phyloP scores from a whole-genome alignment of 1,140 invertebrate genomes.

The Coelopa frigida region DNA sequence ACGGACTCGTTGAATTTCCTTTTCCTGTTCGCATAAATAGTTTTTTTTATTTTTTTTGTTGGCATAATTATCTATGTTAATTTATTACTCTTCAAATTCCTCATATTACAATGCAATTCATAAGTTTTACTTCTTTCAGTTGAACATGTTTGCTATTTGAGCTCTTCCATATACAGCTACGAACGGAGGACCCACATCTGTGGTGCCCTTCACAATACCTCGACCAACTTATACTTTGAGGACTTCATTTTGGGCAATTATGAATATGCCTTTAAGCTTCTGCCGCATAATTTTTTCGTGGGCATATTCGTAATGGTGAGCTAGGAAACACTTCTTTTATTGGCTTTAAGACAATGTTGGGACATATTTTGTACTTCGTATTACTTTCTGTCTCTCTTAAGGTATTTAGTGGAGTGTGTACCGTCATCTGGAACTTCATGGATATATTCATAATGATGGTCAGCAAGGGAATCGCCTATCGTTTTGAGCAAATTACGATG shows the following conservation, averaged over 20 bases:
- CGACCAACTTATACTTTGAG: slow-evolving; percentile 16
- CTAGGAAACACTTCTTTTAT: background rate
- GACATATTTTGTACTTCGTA: too few relatives aligned
- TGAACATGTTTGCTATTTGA: slow-evolving; percentile 26
- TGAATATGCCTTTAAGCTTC: slow-evolving; percentile 26
- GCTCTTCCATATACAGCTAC: slow-evolving; percentile 21
- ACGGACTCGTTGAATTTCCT: too few relatives aligned
- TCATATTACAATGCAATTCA: too few relatives aligned
- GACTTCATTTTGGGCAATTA: slow-evolving; percentile 26
- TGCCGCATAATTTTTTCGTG: slow-evolving; percentile 21
- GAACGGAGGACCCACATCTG: slow-evolving; percentile 17
- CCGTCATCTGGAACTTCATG: slow-evolving; percentile 62
- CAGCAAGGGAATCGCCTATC: slow-evolving; percentile 49
- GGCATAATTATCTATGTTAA: too few relatives aligned
- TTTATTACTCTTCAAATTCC: too few relatives aligned
- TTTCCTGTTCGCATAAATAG: too few relatives aligned
- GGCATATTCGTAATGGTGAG: slow-evolving; percentile 24
- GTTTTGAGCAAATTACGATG: slow-evolving; percentile 54
- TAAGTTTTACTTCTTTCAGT: slow-evolving; percentile 14
- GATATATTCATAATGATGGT: slow-evolving; percentile 59
- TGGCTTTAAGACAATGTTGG: too few relatives aligned
- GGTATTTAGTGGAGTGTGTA: slow-evolving; percentile 41
- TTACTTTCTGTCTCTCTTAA: too few relatives aligned
- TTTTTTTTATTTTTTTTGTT: background rate
- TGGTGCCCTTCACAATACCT: slow-evolving; percentile 13